Evolutionary conservation across 1,140 invertebrate genomes (phyloP).

Genomic region (Tetragonula clypearis): DNA sequence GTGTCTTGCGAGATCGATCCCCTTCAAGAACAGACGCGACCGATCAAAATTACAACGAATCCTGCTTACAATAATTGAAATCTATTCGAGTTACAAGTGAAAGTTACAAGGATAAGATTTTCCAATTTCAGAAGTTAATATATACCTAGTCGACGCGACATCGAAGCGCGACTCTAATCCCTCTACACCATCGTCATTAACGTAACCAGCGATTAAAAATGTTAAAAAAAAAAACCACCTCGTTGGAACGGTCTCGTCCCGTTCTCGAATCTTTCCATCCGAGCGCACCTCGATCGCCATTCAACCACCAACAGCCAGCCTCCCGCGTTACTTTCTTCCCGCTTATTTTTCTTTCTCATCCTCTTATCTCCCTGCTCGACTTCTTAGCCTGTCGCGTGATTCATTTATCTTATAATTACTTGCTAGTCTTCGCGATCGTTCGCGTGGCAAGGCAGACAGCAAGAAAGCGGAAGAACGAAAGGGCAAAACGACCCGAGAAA

Average conservation of each 20-base stretch:
- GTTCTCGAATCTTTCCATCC: conserved; percentile 51
- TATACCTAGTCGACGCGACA: background rate
- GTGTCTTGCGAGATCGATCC: conserved; percentile 35
- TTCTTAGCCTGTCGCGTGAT: conserved; percentile 38
- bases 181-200: background rate
- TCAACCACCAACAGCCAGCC: conserved; percentile 36
- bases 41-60: background rate
- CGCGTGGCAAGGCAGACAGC: background rate
- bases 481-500: background rate
- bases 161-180: background rate
- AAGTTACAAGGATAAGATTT: background rate
- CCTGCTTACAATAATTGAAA: background rate
- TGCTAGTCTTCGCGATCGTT: background rate
- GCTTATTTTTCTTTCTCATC: conserved; percentile 43
- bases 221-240: conserved; percentile 27
- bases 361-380: conserved; percentile 50
- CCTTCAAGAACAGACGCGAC: background rate
- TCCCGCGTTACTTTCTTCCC: conserved; percentile 38
- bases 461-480: background rate
- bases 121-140: background rate
- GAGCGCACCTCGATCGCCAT: conserved; percentile 56
- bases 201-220: conserved; percentile 48
- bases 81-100: background rate
- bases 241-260: background rate
- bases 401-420: conserved; percentile 68